These are phyloP conservation scores for Pseudococcus viburni DNA, from an alignment of 2,888 invertebrate genomes.

Conservation along the genomic window DNA sequence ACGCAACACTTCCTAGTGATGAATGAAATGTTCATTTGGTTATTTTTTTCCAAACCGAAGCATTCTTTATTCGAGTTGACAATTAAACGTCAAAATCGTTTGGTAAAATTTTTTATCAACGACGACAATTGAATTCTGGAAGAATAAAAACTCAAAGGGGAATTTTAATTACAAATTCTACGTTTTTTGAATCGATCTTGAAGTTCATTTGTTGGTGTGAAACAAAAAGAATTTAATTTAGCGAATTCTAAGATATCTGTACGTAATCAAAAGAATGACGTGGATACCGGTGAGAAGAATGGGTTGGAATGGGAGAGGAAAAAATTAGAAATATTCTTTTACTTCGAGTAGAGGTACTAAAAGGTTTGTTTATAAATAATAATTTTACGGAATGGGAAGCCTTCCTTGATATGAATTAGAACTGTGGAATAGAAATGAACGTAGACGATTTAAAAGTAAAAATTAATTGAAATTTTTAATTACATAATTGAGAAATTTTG, in stretches of 20 bases:
- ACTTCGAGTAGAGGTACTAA: not conserved
- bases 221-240: slow-evolving; percentile 53
- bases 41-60: not conserved
- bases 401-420: not conserved
- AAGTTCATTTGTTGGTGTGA: slow-evolving; percentile 11
- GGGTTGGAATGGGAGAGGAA: not conserved
- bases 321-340: not conserved
- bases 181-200: slow-evolving; percentile 6
- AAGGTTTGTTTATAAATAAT: not conserved
- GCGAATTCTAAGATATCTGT: slow-evolving; percentile 9
- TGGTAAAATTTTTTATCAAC: not conserved
- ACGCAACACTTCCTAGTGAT: not conserved
- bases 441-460: not conserved
- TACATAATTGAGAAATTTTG: slow-evolving; percentile 16
- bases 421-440: not conserved
- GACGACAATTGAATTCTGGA: not conserved
- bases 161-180: slow-evolving; percentile 5
- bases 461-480: slow-evolving; percentile 31
- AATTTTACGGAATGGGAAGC: not conserved
- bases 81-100: not conserved
- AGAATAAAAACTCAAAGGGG: not conserved
- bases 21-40: not conserved
- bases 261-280: not conserved
- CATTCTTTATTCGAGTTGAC: not conserved
- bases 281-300: not conserved